A percentile compares a stretch with the other conserved stretches of the same genome.
These are phyloP conservation scores for Harpegnathos saltator DNA, from an alignment of 1,140 invertebrate species.

Conservation along the genomic window DNA sequence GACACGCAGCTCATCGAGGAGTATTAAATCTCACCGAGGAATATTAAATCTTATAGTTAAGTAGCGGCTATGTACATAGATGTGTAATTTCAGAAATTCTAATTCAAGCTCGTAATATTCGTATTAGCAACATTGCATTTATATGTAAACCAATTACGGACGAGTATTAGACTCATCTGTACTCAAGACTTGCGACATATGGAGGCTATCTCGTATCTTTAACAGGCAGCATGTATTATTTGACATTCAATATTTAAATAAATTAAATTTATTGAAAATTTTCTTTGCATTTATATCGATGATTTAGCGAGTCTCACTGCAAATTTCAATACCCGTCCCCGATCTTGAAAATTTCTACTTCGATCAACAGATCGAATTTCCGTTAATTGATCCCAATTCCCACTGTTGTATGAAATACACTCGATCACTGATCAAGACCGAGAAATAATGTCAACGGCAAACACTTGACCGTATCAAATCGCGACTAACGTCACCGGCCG, in stretches of 20 bases:
- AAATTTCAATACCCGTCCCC: neutral
- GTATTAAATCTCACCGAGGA: conserved; percentile 10
- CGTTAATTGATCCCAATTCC: neutral
- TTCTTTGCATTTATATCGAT: neutral
- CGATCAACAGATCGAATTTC: neutral
- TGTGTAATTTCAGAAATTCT: neutral
- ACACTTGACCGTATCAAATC: conserved; percentile 84
- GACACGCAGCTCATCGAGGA: conserved; percentile 1
- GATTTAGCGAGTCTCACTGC: neutral
- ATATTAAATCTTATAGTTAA: neutral
- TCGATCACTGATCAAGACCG: neutral
- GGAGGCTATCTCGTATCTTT: neutral
- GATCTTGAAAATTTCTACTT: neutral
- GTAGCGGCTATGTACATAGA: neutral
- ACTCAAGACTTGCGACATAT: neutral
- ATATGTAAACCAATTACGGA: neutral
- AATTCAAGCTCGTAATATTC: neutral
- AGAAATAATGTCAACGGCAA: conserved; percentile 12
- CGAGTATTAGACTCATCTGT: neutral
- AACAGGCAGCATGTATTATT: conserved; percentile 4
- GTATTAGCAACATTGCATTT: conserved; percentile 1
- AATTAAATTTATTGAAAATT: conserved; percentile 20
- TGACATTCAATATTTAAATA: conserved; percentile 40
- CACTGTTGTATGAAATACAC: neutral
- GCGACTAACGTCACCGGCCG: conserved; percentile 65